Base-by-base conservation (phyloP, 1,140 invertebrate species). In the Fopius arisanus region DNA sequence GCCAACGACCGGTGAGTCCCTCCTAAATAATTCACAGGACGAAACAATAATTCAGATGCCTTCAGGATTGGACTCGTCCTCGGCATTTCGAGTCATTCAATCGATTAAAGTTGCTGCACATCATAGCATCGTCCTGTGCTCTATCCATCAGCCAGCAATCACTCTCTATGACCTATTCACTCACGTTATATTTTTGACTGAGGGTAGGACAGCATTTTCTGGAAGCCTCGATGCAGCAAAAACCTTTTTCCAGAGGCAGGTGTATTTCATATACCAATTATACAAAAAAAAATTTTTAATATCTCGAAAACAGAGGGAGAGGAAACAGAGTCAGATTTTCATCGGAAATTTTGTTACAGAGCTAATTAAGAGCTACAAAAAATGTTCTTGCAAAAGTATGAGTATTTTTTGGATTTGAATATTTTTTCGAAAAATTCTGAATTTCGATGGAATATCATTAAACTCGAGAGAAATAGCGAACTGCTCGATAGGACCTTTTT, bases 121-220 rank as follows among this genome's bases (percentile, higher is more conserved):
- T 23, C 91, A 90, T 28, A 94, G 94, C 14, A 94, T 93, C 0
- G 91, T 97, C 28, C 91, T 95, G 7, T 96, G 95, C 81, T 94
- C 95, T n/a, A 93, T 97, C 72, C 95, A 97, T 86, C 95, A 96
- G 77, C 95, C 95, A 0, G 94, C 93, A 54, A 95, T 94, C 7
- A 90, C 92, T 67, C 87, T 96, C 3, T 95, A 96, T 84, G 91
- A 89, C 33, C 81, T 89, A 2, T 92, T 92, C 72, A 91, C 91
- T 77, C 90, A 91, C 77, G 83, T 92, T 6, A 78, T 91, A 40
- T 81, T 92, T 0, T 63, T 92, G 37, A 85, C 90, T 0, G 84
- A 89, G 41, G 91, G 91, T 1, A 85, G 87, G 66, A 88, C 88
- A 0, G 78, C 91, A 0, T 92, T 90, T 77, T 86, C 87, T 2